A percentile compares a stretch with the other conserved stretches of the same genome.
Evolutionary conservation across 1,140 invertebrate species (phyloP).

Genomic region (Chironomus striatipennis): DNA sequence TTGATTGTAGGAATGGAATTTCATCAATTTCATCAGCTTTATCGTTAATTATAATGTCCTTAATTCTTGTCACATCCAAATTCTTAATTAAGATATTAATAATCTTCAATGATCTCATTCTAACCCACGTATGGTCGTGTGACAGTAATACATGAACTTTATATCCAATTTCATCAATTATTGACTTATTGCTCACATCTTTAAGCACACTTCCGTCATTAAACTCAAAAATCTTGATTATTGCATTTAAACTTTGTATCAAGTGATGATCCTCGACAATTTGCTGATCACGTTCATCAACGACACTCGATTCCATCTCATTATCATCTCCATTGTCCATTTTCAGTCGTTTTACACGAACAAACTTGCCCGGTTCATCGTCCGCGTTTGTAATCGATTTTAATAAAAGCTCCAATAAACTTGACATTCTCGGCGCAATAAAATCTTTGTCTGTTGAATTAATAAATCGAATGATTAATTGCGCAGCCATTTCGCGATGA

Average conservation of each 20-base stretch:
- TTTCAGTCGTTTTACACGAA: conserved; percentile 32
- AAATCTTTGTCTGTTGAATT: conserved; percentile 59
- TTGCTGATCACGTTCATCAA: conserved; percentile 42
- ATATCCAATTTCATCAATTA: conserved; percentile 54
- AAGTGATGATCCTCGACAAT: conserved; percentile 44
- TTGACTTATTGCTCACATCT: conserved; percentile 36
- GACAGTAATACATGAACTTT: conserved; percentile 60
- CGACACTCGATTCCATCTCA: conserved; percentile 30
- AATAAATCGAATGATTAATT: conserved; percentile 59
- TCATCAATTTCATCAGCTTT: conserved; percentile 35
- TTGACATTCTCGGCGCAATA: conserved; percentile 31
- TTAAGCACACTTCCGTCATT: conserved; percentile 41
- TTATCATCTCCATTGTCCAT: conserved; percentile 36
- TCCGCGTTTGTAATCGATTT: conserved; percentile 21
- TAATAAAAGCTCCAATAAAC: not conserved
- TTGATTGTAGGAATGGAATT: conserved; percentile 55
- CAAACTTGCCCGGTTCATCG: conserved; percentile 33
- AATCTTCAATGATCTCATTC: conserved; percentile 63
- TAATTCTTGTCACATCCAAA: conserved; percentile 52
- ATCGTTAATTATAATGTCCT: conserved; percentile 41
- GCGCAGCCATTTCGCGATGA: conserved; percentile 51
- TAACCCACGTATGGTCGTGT: conserved; percentile 55
- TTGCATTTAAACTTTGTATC: conserved; percentile 47
- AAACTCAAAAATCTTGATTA: conserved; percentile 44
- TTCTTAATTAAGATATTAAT: conserved; percentile 58